A percentile compares a stretch with the other conserved stretches of the same genome.
Evolutionary conservation across 2,797 vertebrate genomes (phyloP).

Genomic region (Malacoraja senta): DNA sequence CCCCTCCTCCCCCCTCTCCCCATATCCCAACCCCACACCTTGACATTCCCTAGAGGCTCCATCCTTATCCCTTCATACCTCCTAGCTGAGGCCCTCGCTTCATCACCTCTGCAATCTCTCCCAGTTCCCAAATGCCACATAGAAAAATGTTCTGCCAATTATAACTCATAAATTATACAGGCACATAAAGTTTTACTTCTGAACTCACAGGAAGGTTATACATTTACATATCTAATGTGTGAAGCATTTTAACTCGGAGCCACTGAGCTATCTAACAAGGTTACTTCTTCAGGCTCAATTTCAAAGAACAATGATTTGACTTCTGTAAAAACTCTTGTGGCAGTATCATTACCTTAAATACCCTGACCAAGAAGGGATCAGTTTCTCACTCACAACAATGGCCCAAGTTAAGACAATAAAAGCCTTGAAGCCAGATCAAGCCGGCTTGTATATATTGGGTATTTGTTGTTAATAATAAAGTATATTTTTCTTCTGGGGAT

Average conservation of each 20-base stretch:
- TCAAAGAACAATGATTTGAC: background rate
- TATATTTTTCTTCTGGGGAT: background rate
- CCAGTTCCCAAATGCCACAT: background rate
- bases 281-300: too few relatives aligned
- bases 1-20: too few relatives aligned
- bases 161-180: background rate
- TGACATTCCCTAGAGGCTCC: too few relatives aligned
- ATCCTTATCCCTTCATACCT: background rate
- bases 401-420: background rate
- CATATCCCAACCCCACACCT: too few relatives aligned
- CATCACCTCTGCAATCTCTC: too few relatives aligned
- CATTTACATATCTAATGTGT: background rate
- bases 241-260: background rate
- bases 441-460: background rate
- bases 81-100: background rate
- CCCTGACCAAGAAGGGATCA: background rate
- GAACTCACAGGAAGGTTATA: conserved; percentile 11
- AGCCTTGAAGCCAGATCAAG: background rate
- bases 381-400: background rate
- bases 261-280: background rate
- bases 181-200: background rate
- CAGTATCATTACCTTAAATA: background rate
- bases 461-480: background rate
- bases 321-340: background rate
- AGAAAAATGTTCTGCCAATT: background rate